Base-by-base conservation (phyloP, 2,888 invertebrate species). In the Cantharis flavilabris region DNA sequence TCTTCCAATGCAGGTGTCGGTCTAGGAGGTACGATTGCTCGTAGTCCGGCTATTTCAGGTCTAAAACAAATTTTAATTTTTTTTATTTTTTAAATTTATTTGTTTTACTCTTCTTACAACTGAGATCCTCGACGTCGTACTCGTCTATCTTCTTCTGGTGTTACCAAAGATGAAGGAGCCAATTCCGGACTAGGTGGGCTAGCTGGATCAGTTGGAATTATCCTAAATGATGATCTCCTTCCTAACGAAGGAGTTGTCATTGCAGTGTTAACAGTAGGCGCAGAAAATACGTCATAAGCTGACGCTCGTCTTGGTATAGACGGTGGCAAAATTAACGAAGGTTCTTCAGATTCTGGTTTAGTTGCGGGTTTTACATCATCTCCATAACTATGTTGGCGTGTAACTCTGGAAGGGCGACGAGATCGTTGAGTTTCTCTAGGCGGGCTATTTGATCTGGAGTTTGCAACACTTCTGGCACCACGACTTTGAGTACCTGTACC, bases 251-350 rank as follows among this genome's bases (percentile, higher is more conserved):
- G 80, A 9, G 81, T 71, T 20, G 84, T 80, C 28, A 88, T 87
- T 62, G 89, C 89, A 10, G 88, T 89, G 23, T 87, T 89, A 83
- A 82, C 87, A 83, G 91, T 92, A 1, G 94, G 93, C 1, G 93
- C 93, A 82, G 93, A 93, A 83, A 94, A 95, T 13, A 96, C 95
- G 85, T 96, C 96, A 84, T 96, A 96, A 14, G 96, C 96, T 63
- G 96, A 96, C 79, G 94, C 94, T 84, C 95, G 92, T 85, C 96
- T 91, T 0, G 96, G 94, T 89, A 96, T 93, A 20, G 93, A 92
- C 3, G 93, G 92, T 13, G 95, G 94, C 71, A 95, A 90, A 20
- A 92, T 92, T 9, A 95, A 89, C 5, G 92, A 93, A 0, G 90
- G 87, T 73, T 92, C 92, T 20, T 86, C 83, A 82, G 83, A 80